Conservation (phyloP, 2,797 vertebrate genomes). For the Megalops cyprinoides region DNA sequence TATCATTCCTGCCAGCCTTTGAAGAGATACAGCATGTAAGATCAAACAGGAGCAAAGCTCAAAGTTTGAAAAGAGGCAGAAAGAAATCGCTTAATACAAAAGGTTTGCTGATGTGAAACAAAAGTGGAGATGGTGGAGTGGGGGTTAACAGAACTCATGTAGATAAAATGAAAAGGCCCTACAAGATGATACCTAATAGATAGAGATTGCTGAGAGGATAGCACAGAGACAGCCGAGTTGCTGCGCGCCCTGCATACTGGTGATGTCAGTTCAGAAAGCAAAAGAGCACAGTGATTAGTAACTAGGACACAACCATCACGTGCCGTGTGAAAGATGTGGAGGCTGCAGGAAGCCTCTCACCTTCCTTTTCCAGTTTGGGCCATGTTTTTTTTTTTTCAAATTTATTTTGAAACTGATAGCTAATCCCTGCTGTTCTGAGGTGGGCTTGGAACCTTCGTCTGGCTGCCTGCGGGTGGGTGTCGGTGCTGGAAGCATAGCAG, state of each 20-base stretch:
- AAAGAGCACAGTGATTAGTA: conserved; percentile 15
- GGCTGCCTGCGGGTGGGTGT: conserved; percentile 7
- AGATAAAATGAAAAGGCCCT: not conserved
- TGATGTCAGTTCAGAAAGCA: conserved; percentile 18
- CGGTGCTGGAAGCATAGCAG: not conserved
- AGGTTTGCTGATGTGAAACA: conserved; percentile 57
- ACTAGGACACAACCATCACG: not conserved
- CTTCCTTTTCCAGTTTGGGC: not conserved
- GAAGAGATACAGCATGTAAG: conserved; percentile 52
- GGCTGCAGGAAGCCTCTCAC: conserved; percentile 11
- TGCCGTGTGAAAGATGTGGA: conserved; percentile 1
- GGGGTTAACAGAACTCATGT: not conserved
- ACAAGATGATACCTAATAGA: not conserved
- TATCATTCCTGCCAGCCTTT: conserved; percentile 49
- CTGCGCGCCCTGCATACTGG: not conserved
- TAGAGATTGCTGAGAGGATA: not conserved
- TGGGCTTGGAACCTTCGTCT: conserved; percentile 13
- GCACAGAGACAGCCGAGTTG: not conserved
- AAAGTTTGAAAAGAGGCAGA: conserved; percentile 53
- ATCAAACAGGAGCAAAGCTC: conserved; percentile 58
- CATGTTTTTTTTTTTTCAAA: not conserved
- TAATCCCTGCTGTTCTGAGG: not conserved
- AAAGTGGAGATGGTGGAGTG: conserved; percentile 34
- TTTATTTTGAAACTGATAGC: conserved; percentile 14
- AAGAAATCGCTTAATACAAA: conserved; percentile 59